Evolutionary conservation across 2,888 invertebrate species (phyloP).

Genomic region (Cinara cedri): DNA sequence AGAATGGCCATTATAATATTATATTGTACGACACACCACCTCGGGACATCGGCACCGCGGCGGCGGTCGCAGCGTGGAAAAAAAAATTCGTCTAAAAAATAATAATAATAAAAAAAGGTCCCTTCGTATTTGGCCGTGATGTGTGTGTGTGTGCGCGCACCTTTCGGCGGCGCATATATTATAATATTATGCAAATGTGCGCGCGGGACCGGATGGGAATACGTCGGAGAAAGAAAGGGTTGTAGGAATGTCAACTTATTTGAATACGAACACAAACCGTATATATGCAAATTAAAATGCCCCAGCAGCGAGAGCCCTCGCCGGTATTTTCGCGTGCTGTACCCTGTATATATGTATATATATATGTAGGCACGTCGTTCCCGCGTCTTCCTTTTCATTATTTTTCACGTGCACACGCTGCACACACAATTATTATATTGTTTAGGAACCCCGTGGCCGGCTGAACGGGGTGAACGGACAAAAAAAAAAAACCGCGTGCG

Average conservation of each 20-base stretch:
- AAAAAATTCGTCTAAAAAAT: slow-evolving; percentile 25
- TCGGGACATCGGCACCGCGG: slow-evolving; percentile 26
- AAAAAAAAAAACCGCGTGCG: not conserved
- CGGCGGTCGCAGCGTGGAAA: not conserved
- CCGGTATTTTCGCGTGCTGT: slow-evolving; percentile 1
- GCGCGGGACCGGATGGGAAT: slow-evolving; percentile 46
- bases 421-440: slow-evolving; percentile 13
- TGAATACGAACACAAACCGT: slow-evolving; percentile 35
- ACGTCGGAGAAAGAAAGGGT: slow-evolving; percentile 45
- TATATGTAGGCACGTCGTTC: slow-evolving; percentile 17
- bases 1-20: no score
- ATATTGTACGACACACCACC: slow-evolving; percentile 18
- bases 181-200: slow-evolving; percentile 54
- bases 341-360: not conserved
- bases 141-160: no score
- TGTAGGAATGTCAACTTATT: slow-evolving; percentile 55
- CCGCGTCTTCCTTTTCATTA: slow-evolving; percentile 49
- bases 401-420: slow-evolving; percentile 33
- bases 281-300: slow-evolving; percentile 55
- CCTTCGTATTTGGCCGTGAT: slow-evolving; percentile 7
- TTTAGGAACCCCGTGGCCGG: slow-evolving; percentile 44
- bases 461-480: slow-evolving; percentile 35
- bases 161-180: not conserved
- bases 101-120: slow-evolving; percentile 23
- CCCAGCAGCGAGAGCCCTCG: slow-evolving; percentile 33